These are phyloP conservation scores for Drosophila grimshawi DNA, from an alignment of 1,140 invertebrate genomes.

Conservation along the genomic window DNA sequence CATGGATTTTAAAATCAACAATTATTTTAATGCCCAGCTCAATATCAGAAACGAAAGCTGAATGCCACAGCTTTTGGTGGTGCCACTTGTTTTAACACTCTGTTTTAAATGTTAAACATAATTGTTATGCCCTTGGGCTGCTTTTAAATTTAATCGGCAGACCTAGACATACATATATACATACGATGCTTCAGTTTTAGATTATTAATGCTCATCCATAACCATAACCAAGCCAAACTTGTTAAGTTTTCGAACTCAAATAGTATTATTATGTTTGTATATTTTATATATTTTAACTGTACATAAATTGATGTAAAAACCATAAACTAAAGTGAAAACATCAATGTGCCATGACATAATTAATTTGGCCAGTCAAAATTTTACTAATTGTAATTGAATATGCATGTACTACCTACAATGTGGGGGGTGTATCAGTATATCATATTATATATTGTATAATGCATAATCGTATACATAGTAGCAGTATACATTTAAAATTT, in stretches of 20 bases:
- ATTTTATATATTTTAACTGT: conserved; percentile 4
- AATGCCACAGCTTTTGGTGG: conserved; percentile 21
- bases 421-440: background rate
- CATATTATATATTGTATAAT: conserved; percentile 11
- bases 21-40: conserved; percentile 46
- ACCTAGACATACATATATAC: conserved; percentile 21
- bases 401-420: conserved; percentile 18
- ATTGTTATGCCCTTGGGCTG: conserved; percentile 48
- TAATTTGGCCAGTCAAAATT: conserved; percentile 27
- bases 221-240: conserved; percentile 4
- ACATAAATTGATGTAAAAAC: conserved; percentile 27
- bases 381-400: conserved; percentile 39
- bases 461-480: conserved; percentile 12
- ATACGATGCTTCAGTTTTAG: conserved; percentile 28
- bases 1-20: conserved; percentile 49
- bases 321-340: conserved; percentile 13
- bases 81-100: conserved; percentile 62
- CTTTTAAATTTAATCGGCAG: conserved; percentile 34
- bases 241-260: conserved; percentile 14
- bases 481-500: background rate
- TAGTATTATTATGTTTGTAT: background rate
- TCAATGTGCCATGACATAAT: conserved; percentile 17
- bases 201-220: conserved; percentile 29
- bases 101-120: conserved; percentile 63
- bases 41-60: conserved; percentile 27